These are phyloP conservation scores for Eulemur albifrons DNA, from an alignment of 2,797 vertebrate genomes.

Conservation along the genomic window DNA sequence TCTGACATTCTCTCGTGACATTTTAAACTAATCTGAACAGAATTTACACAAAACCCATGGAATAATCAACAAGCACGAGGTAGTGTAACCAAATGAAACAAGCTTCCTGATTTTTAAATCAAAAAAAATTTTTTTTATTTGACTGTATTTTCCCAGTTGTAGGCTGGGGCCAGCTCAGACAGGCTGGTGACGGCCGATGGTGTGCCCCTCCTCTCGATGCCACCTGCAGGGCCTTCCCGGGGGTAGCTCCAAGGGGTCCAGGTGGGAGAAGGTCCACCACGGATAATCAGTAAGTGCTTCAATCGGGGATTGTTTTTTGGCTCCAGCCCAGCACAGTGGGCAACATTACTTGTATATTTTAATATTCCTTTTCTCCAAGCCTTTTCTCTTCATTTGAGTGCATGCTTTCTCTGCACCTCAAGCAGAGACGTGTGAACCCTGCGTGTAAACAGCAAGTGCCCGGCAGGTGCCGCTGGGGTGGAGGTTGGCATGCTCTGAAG, in stretches of 20 bases:
- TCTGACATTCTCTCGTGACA: fast-evolving
- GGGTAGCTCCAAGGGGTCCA: fast-evolving
- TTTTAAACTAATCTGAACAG: not conserved
- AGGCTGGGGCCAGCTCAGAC: fast-evolving
- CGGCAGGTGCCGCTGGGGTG: fast-evolving
- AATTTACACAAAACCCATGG: not conserved
- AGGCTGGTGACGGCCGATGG: fast-evolving
- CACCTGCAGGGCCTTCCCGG: fast-evolving
- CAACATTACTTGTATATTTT: not conserved
- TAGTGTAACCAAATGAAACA: not conserved
- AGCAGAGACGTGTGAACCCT: fast-evolving
- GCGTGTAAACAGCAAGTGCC: no score
- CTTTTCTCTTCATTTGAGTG: not conserved
- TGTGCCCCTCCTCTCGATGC: not conserved
- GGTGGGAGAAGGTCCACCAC: not conserved
- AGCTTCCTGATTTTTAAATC: not conserved
- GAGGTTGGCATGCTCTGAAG: not conserved
- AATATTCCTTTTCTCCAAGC: not conserved
- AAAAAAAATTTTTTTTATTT: not conserved
- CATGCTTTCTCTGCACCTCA: fast-evolving
- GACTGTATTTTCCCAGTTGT: not conserved
- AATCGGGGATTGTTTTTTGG: fast-evolving
- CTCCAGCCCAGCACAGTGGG: fast-evolving
- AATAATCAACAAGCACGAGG: not conserved
- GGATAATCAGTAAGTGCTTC: no score